Base-by-base conservation (phyloP, 30 jellyfish, hydroid and myxozoan genomes). In the Aurelia sp. region DNA sequence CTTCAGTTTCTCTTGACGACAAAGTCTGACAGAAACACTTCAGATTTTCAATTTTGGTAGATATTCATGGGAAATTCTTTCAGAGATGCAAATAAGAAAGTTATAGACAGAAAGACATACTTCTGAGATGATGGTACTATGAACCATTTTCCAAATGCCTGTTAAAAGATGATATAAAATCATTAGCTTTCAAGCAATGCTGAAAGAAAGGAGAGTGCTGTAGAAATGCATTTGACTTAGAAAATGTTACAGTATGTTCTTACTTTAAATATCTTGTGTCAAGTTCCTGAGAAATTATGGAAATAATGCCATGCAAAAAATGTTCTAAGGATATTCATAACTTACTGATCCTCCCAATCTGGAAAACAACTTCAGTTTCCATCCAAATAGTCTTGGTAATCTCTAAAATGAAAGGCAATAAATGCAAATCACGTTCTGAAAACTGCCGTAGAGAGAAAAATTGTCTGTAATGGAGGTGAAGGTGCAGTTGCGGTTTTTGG, bases 121-220 rank as follows among this genome's bases (percentile, higher is more conserved):
- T 53, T 69, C 72, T n/a, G 19, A 47, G 71, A 44, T 6, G 30
- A 15, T 50, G 81, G 81, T 1, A 51, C 63, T 13, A 79, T 22
- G 27, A 79, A 64, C 23, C 50, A 35, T 79, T 31, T 63, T 64
- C 90, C 90, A 79, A 79, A 79, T 44, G 44, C 58, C 90, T 79
- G 90, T 44, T 7, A 16, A 44, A 5, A 33, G 31, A 64, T 0
- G 51, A 13, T 21, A 50, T 0, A 69, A 30, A 27, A 73, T 3
- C 13, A 21, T 20, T 6, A 33, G 13, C 9, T 8, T 33, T 7
- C 50, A n/a, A 1, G 41, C 21, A 33, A 13, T 5, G 9, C 40
- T 71, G 20, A 23, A 27, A 27, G n/a, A n/a, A n/a, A n/a, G n/a
- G n/a, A n/a, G n/a, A n/a, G 33, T 27, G 33, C 33, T 0, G 0